These are phyloP conservation scores for Zaprionus camerounensis DNA, from an alignment of 1,140 invertebrate genomes.

Conservation along the genomic window DNA sequence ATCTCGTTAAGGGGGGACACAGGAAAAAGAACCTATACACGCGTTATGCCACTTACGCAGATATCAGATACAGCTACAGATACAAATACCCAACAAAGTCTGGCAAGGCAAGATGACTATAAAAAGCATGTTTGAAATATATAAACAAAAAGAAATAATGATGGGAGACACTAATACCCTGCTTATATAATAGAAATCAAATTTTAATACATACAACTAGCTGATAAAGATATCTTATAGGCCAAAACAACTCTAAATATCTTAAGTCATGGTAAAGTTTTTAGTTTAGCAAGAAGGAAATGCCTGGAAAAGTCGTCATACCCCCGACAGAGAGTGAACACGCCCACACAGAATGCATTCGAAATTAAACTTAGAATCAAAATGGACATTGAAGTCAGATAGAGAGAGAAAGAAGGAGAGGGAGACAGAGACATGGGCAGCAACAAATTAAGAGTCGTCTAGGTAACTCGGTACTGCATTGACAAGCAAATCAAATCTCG, in stretches of 20 bases:
- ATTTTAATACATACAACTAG: background rate
- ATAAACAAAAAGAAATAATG: background rate
- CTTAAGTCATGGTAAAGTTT: background rate
- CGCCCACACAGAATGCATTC: background rate
- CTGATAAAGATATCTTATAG: background rate
- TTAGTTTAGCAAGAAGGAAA: background rate
- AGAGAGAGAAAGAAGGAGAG: background rate
- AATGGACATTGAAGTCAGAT: constrained; percentile 1
- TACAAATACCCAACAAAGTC: constrained; percentile 30
- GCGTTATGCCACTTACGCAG: constrained; percentile 40
- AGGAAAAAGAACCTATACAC: constrained; percentile 16
- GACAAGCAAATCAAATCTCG: constrained; percentile 28
- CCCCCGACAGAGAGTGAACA: background rate
- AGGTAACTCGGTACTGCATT: constrained; percentile 26
- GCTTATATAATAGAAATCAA: background rate
- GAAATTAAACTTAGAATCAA: background rate
- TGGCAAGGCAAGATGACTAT: constrained; percentile 31
- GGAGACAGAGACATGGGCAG: background rate
- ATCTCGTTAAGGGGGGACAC: constrained; percentile 73
- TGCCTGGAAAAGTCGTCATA: background rate
- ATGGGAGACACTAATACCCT: background rate
- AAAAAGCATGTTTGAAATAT: constrained; percentile 47
- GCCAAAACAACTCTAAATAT: background rate
- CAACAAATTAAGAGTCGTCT: constrained; percentile 7
- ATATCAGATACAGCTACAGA: constrained; percentile 16